Conservation (phyloP, 2,888 invertebrate species). For the Dichetophora obliterata region DNA sequence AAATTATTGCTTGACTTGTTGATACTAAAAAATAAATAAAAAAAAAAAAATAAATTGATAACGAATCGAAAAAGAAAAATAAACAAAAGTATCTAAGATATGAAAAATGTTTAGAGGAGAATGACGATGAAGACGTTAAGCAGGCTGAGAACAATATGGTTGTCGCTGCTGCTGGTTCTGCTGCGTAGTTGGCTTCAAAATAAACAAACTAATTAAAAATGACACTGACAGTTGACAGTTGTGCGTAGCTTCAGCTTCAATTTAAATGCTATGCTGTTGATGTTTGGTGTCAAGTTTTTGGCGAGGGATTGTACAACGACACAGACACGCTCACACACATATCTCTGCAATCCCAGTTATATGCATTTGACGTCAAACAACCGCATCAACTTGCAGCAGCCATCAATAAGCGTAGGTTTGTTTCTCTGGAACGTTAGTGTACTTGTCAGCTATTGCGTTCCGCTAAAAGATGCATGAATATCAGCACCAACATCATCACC, state of each 20-base stretch:
- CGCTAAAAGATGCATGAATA: no score
- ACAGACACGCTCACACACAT: slow-evolving; percentile 5
- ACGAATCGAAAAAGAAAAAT: neutral
- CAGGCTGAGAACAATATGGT: neutral
- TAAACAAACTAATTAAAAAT: slow-evolving; percentile 55
- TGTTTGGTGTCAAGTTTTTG: neutral
- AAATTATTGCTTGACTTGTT: neutral
- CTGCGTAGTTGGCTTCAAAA: neutral
- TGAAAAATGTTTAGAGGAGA: neutral
- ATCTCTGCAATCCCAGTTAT: neutral
- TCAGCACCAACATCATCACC: no score
- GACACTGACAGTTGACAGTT: slow-evolving; percentile 49
- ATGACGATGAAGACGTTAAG: neutral
- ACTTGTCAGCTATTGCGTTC: no score
- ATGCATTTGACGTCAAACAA: no score
- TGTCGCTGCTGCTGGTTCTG: neutral
- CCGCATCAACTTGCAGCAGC: no score
- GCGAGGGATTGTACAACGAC: neutral
- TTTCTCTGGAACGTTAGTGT: no score
- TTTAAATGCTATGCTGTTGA: neutral
- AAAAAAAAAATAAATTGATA: neutral
- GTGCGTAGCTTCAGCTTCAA: slow-evolving; percentile 1
- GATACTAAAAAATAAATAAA: neutral
- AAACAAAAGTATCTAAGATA: neutral
- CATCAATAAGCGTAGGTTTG: no score